Percentiles rank a stretch among this genome's conserved stretches.
Evolutionary conservation across 2,113 vertebrate genomes (phyloP).

Genomic region (Ailuropoda melanoleuca): DNA sequence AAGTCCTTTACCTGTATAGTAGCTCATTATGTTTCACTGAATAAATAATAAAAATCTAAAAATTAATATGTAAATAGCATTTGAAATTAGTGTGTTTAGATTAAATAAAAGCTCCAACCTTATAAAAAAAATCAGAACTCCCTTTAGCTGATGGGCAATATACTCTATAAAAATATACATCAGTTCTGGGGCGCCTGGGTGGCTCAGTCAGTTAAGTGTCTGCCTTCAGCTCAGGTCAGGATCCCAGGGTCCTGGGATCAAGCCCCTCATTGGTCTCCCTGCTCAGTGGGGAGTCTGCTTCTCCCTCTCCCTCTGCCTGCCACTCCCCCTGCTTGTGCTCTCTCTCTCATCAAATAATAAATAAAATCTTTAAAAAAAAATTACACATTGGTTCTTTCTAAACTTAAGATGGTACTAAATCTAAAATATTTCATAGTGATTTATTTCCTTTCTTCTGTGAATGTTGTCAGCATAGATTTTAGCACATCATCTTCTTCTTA

Average conservation of each 20-base stretch:
- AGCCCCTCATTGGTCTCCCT: neutral
- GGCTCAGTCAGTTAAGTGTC: neutral
- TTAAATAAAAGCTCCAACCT: neutral
- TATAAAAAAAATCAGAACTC: constrained; percentile 19
- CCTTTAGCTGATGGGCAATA: neutral
- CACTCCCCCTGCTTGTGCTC: neutral
- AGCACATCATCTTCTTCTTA: neutral
- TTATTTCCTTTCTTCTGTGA: neutral
- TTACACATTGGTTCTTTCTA: neutral
- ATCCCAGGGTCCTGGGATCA: neutral
- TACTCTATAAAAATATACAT: neutral
- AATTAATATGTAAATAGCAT: neutral
- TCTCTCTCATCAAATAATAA: neutral
- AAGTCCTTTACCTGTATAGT: neutral
- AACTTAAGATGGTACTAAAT: neutral
- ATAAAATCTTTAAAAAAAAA: neutral
- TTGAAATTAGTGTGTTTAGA: neutral
- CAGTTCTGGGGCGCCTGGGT: neutral
- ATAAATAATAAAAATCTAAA: constrained; percentile 4
- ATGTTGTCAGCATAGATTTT: neutral
- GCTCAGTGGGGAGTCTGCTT: neutral
- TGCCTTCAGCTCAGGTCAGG: neutral
- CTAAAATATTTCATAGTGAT: neutral
- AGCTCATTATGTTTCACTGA: constrained; percentile 30
- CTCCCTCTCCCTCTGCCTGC: neutral